Evolutionary conservation across 2,797 vertebrate species (phyloP).

Genomic region (Tapirus indicus): DNA sequence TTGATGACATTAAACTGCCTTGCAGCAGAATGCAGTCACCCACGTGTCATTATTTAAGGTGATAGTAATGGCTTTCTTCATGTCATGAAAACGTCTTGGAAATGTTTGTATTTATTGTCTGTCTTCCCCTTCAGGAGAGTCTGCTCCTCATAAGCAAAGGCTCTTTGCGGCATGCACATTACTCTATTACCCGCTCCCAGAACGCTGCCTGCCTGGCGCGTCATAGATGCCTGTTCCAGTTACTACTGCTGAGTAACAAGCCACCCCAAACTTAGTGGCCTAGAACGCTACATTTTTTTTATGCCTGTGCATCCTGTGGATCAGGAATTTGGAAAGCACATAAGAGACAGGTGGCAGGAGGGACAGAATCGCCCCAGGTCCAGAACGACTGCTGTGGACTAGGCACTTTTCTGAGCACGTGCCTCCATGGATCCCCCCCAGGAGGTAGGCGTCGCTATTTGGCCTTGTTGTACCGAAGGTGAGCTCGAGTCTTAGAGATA

Average conservation of each 20-base stretch:
- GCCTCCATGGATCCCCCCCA: no score
- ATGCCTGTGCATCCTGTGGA: not conserved
- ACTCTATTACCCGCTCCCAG: not conserved
- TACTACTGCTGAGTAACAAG: not conserved
- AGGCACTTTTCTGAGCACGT: not conserved
- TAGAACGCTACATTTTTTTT: not conserved
- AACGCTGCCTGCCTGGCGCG: not conserved
- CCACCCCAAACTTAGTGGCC: not conserved
- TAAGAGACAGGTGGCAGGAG: no score
- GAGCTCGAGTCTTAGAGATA: not conserved
- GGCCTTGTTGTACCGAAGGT: not conserved
- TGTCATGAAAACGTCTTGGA: not conserved
- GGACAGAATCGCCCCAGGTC: not conserved
- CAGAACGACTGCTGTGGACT: fast-evolving
- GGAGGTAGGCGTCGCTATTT: fast-evolving
- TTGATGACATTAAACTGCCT: not conserved
- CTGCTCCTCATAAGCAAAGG: not conserved
- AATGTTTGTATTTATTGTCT: not conserved
- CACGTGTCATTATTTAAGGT: fast-evolving
- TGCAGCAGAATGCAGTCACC: not conserved
- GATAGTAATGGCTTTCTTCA: not conserved
- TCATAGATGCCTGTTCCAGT: not conserved
- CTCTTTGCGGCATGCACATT: fast-evolving
- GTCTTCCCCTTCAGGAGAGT: not conserved
- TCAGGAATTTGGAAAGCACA: not conserved